Evolutionary conservation across 2,888 invertebrate genomes (phyloP), one percentile per base, ranked within the genome.

Genomic region (Cantharis nigra): DNA sequence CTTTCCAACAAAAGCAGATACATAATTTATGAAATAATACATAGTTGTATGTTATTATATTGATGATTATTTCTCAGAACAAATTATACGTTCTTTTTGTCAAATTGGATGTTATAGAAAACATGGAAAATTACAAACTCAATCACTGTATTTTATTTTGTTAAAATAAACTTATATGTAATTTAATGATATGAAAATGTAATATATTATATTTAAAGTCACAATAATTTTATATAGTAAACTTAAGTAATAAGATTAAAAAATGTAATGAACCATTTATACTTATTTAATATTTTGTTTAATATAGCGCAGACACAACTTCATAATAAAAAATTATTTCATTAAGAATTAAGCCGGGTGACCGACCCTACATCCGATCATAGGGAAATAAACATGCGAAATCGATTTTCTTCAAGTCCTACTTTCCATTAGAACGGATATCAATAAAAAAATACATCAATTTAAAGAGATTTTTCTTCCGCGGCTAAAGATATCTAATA

Each of bases 21-120:
- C 79, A 79, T 79, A 79, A 77, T 79, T 79, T 77, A 77, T 79
- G 79, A 79, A 79, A 79, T 79, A 79, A 79, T 76, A 79, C 79
- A 79, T 77, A 76, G 79, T 79, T 69, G 76, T 72, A 67, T 76
- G 72, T 79, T 79, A 75, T 78, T 78, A 75, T 65, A 72, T 72
- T 63, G 62, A 64, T 33, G 75, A 78, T 78, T 78, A 70, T 75
- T 78, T 78, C 78, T 70, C 20, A 70, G 78, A 78, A 78, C 30
- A 65, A 74, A 77, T 69, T 74, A 16, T 16, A 72, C 74, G 74
- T 74, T 33, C 23, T 74, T 30, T 74, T 74, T 71, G 49, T 49
- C n/a, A n/a, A 49, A 49, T 49, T 49, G 7, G n/a, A 7, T 49
- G 49, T n/a, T n/a, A 9, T 49, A 49, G n/a, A 49, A n/a, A 49